Evolutionary conservation across 2,113 vertebrate species (phyloP), one percentile per base, ranked within the genome.

Genomic region (Geococcyx californianus): DNA sequence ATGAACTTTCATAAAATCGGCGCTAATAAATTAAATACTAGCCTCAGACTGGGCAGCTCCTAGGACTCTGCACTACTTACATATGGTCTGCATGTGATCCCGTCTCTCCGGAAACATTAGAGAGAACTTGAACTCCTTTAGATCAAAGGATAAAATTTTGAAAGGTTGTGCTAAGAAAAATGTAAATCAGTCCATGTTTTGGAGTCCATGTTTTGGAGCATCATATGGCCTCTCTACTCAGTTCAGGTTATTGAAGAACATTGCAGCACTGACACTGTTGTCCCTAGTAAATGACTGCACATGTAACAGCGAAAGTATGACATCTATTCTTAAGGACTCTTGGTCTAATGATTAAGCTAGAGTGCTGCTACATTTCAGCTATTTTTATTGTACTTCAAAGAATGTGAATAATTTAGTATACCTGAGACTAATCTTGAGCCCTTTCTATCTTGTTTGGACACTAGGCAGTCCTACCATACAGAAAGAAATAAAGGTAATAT

Each of bases 1-100:
- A 81, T 45, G 58, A 81, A 68, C 44, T 86, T 63, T 75, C 63
- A 80, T 76, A 91, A 89, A 92, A 77, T n/a, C 24, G 94, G 77
- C 25, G 2, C 0, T 36, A 75, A 74, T 26, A 60, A 14, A 66
- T 66, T 55, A 89, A 79, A 94, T 78, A 78, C 55, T 77, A 77
- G 77, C 38, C 49, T 84, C 44, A 76, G 38, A 52, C 16, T 34
- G 24, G 84, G 84, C 89, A 88, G 51, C 12, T 84, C 58, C 45
- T 63, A 55, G 44, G 56, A 72, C 21, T 49, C 34, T 34, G 14
- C 16, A 70, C 33, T 62, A 40, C 52, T 72, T 84, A 72, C 52
- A 31, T 16, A 16, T 63, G 36, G 36, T 67, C 64, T 82, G 75
- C 34, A 85, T 29, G 33, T 44, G 70, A 68, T 16, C 42, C 28